These are phyloP conservation scores for Thysanoteuthis rhombus DNA, from an alignment of 2,888 invertebrate genomes.

Conservation along the genomic window DNA sequence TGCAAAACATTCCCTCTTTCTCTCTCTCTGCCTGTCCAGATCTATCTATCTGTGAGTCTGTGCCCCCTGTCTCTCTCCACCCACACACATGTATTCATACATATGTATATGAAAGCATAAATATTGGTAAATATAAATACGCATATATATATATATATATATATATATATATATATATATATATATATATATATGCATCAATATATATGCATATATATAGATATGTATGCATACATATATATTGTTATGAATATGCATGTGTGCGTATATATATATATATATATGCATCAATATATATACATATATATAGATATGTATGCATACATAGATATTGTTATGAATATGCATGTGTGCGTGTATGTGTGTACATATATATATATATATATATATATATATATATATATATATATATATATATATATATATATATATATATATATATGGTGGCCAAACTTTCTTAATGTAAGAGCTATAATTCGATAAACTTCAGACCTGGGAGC, in stretches of 20 bases:
- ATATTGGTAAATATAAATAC: background rate
- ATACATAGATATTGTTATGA: background rate
- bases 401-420: too few relatives aligned
- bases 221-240: background rate
- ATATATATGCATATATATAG: background rate
- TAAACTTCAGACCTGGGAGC: too few relatives aligned
- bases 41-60: too few relatives aligned
- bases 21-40: too few relatives aligned
- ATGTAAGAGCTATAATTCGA: too few relatives aligned
- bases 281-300: background rate
- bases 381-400: background rate
- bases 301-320: background rate
- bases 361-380: background rate
- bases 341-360: background rate
- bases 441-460: too few relatives aligned
- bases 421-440: too few relatives aligned
- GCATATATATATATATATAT: background rate
- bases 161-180: conserved; percentile 1
- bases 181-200: background rate
- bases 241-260: background rate
- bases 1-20: too few relatives aligned
- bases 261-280: background rate
- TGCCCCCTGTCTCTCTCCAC: too few relatives aligned
- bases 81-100: background rate
- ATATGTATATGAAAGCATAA: background rate